phyloP scores from a whole-genome alignment of 1,140 invertebrate genomes.

The Drosophila suzukii region DNA sequence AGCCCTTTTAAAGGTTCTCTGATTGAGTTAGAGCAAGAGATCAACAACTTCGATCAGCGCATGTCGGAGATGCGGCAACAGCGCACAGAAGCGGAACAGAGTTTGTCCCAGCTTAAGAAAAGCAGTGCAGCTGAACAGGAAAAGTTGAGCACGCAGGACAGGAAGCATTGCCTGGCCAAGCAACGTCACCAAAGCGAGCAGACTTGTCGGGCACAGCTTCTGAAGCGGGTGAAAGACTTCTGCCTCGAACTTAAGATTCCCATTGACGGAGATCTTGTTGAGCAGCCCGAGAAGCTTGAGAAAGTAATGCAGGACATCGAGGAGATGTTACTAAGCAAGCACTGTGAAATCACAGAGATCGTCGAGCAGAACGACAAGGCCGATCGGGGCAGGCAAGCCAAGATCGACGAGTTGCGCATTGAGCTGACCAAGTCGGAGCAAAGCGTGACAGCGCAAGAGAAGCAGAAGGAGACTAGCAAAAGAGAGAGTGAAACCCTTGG shows the following conservation, averaged over 20 bases:
- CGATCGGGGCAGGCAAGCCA: constrained; percentile 84
- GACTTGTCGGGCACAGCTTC: constrained; percentile 57
- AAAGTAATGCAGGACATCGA: constrained; percentile 65
- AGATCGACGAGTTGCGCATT: constrained; percentile 85
- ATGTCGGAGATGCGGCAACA: constrained; percentile 84
- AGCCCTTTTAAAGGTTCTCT: constrained; percentile 58
- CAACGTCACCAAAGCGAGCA: constrained; percentile 63
- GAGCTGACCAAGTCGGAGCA: constrained; percentile 84
- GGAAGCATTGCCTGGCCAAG: constrained; percentile 54
- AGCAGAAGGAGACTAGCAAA: constrained; percentile 54
- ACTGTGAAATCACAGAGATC: constrained; percentile 65
- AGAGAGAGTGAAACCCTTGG: constrained; percentile 49
- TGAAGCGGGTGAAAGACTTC: constrained; percentile 62
- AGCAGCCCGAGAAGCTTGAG: constrained; percentile 24
- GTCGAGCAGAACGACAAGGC: constrained; percentile 62
- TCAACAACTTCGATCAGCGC: constrained; percentile 83
- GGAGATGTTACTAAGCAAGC: constrained; percentile 54
- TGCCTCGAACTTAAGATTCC: constrained; percentile 59
- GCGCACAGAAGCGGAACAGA: constrained; percentile 79
- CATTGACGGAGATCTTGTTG: constrained; percentile 23
- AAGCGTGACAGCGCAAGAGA: constrained; percentile 83
- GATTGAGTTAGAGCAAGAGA: constrained; percentile 86
- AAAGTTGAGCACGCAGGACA: constrained; percentile 70
- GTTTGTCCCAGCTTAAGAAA: constrained; percentile 80
- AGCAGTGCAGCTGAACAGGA: constrained; percentile 84